phyloP scores from a whole-genome alignment of 2,797 vertebrate genomes.

The Lepidocolaptes lacrymiger region DNA sequence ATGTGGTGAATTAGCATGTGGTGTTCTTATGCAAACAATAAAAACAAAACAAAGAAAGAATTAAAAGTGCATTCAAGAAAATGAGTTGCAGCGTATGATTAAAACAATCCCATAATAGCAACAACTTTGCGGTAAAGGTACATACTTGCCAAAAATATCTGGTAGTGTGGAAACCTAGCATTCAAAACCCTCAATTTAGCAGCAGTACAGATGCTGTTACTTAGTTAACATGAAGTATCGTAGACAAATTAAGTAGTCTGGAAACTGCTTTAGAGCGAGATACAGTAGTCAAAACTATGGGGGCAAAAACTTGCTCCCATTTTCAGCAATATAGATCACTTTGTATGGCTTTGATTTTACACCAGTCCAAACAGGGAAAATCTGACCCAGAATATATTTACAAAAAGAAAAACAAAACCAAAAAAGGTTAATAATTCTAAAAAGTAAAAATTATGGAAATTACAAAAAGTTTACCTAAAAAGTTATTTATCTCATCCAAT shows the following conservation, averaged over 20 bases:
- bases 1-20: constrained; percentile 68
- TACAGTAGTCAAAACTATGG: background rate
- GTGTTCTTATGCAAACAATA: constrained; percentile 70
- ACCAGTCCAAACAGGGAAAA: background rate
- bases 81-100: constrained; percentile 55
- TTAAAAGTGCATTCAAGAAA: constrained; percentile 67
- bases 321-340: background rate
- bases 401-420: background rate
- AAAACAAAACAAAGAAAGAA: constrained; percentile 71
- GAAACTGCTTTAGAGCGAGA: background rate
- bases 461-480: background rate
- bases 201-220: background rate
- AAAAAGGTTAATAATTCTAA: background rate
- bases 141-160: constrained; percentile 45
- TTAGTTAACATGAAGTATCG: background rate
- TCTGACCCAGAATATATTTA: background rate
- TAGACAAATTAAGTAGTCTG: background rate
- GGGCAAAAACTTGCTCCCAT: background rate
- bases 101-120: constrained; percentile 64
- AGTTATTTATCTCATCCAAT: background rate
- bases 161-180: background rate
- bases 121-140: constrained; percentile 44
- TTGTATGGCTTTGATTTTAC: background rate
- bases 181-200: constrained; percentile 12
- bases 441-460: background rate